phyloP scores from a whole-genome alignment of 37 sponge, comb jelly and placozoan genomes.

The Crambe crambe region DNA sequence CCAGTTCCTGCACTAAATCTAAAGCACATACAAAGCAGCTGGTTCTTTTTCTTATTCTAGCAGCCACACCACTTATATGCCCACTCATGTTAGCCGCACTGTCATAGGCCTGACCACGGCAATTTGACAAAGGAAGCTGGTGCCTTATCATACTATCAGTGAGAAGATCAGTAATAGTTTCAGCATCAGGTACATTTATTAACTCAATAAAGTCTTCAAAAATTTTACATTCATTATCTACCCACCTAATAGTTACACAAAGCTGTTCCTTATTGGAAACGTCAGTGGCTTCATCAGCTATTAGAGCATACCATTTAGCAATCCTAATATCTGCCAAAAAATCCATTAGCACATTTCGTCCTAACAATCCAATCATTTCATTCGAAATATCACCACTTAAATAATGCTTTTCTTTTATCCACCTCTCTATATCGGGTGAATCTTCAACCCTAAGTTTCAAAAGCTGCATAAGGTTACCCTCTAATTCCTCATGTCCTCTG shows the following conservation, averaged over 20 bases:
- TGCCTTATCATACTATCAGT: background rate
- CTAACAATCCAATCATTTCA: conserved; percentile 48
- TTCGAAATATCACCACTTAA: conserved; percentile 47
- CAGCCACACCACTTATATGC: conserved; percentile 46
- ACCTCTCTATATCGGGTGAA: conserved; percentile 10
- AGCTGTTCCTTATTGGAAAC: conserved; percentile 6
- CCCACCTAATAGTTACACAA: conserved; percentile 63
- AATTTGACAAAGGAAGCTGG: conserved; percentile 2
- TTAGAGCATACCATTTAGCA: conserved; percentile 37
- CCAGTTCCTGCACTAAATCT: conserved; percentile 2
- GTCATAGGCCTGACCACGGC: conserved; percentile 67
- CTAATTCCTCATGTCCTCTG: conserved; percentile 44
- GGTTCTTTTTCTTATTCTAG: conserved; percentile 10
- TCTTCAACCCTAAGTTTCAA: conserved; percentile 33
- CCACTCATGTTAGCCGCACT: conserved; percentile 65
- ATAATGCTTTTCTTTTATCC: conserved; percentile 33
- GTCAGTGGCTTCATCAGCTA: conserved; percentile 56
- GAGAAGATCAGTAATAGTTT: conserved; percentile 19
- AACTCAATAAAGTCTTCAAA: conserved; percentile 50
- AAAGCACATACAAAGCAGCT: background rate
- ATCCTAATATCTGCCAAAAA: conserved; percentile 21
- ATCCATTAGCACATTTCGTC: conserved; percentile 27
- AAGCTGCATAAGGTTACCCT: conserved; percentile 54
- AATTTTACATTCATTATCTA: conserved; percentile 40
- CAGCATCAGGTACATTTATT: conserved; percentile 55